phyloP scores from a whole-genome alignment of 1,140 invertebrate genomes.

The Halotydeus destructor region DNA sequence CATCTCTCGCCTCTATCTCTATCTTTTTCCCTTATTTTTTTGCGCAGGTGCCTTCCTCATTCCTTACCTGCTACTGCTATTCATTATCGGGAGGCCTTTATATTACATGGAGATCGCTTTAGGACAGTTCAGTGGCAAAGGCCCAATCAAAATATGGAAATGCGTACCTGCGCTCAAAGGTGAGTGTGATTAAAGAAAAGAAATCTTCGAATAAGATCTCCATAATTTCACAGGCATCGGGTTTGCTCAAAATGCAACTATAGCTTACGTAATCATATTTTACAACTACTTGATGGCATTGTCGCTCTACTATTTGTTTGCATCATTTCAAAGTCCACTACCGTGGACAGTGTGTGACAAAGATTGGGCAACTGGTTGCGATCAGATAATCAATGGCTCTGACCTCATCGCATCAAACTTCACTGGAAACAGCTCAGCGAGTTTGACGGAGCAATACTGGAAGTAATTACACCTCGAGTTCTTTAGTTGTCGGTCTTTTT shows the following conservation, averaged over 20 bases:
- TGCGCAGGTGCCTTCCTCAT: slow-evolving; percentile 32
- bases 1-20: too few species aligned
- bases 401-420: not conserved
- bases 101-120: slow-evolving; percentile 30
- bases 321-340: slow-evolving; percentile 21
- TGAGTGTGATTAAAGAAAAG: too few species aligned
- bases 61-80: slow-evolving; percentile 34
- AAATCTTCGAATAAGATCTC: too few species aligned
- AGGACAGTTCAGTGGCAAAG: slow-evolving; percentile 22
- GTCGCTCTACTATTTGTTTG: slow-evolving; percentile 25
- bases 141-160: slow-evolving; percentile 18
- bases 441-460: slow-evolving; percentile 3
- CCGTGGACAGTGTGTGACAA: slow-evolving; percentile 22
- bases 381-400: not conserved
- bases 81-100: slow-evolving; percentile 32
- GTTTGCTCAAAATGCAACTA: slow-evolving; percentile 23
- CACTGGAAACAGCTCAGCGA: not conserved
- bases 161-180: slow-evolving; percentile 19
- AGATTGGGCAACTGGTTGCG: slow-evolving; percentile 17
- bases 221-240: slow-evolving; percentile 24
- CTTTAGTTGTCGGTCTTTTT: too few species aligned
- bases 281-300: slow-evolving; percentile 26
- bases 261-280: slow-evolving; percentile 23
- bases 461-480: not conserved
- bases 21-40: slow-evolving; percentile 2